Evolutionary conservation across 2,113 vertebrate species (phyloP), one percentile per base, ranked within the genome.

Genomic region (Lates calcarifer): DNA sequence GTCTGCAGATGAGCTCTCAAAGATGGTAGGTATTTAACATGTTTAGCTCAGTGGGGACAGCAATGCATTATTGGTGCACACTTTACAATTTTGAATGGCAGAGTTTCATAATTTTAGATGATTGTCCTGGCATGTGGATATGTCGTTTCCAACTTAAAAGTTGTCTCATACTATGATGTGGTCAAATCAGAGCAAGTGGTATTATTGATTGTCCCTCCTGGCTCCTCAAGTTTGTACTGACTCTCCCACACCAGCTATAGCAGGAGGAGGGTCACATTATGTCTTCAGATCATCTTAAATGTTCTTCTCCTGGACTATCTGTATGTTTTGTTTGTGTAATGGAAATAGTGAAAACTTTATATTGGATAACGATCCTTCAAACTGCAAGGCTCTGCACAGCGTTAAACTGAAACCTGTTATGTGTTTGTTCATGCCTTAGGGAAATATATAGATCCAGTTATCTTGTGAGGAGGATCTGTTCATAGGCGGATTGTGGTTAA

Each of bases 1-100:
- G 81, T 96, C 97, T 47, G 90, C 95, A 1, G 96, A 98, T 0
- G 97, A 98, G 77, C 96, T 98, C 33, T 92, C 95, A 77, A 97
- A 97, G 93, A 98, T 98, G 96, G 97, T 98, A 79, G 35, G 95
- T 89, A 45, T 66, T 67, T 37, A 3, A 4, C 17, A 1, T 5
- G 5, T 64, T 55, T 14, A 43, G 22, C 18, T 49, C 20, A 11
- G 43, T 15, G 24, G 53, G 1, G 8, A 29, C 29, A 43, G 31
- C 22, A 11, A 9, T 28, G 10, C 2, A 58, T 53, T 26, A 11
- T 53, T 22, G 41, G 17, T 55, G 31, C 55, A 29, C n/a, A 57
- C 17, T 45, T 2, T 64, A 1, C 2, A 35, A 7, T 37, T 17
- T 41, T 10, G 5, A 72, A 24, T n/a, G 1, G 8, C 8, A 51